A percentile compares a stretch with the other conserved stretches of the same genome.
These are phyloP conservation scores for Plagodis dolabraria DNA, from an alignment of 2,888 invertebrate genomes.

Conservation along the genomic window DNA sequence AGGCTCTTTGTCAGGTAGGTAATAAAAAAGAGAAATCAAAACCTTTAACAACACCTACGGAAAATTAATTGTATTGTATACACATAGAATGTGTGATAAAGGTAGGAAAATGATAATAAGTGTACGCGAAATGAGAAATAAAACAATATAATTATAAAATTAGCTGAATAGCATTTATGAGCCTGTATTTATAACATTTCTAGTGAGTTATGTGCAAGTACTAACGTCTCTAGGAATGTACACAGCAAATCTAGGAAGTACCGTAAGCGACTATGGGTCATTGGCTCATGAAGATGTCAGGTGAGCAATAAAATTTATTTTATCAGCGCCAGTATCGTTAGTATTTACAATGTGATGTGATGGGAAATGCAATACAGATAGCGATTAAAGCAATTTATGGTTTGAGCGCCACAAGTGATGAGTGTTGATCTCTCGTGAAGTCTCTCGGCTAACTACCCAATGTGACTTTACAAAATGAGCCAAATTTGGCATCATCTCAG, in stretches of 20 bases:
- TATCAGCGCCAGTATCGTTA: slow-evolving; percentile 55
- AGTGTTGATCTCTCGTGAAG: not conserved
- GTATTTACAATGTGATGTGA: slow-evolving; percentile 54
- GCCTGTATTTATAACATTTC: slow-evolving; percentile 30
- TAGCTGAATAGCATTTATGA: slow-evolving; percentile 12
- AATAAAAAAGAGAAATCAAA: too few relatives aligned
- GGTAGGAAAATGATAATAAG: too few relatives aligned
- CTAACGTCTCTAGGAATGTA: slow-evolving; percentile 54
- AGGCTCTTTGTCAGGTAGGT: too few relatives aligned
- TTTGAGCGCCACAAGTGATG: not conserved
- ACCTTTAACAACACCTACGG: too few relatives aligned
- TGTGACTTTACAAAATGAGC: slow-evolving; percentile 1
- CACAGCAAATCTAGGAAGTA: slow-evolving; percentile 63
- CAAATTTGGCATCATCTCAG: too few relatives aligned
- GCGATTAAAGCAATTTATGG: slow-evolving; percentile 12
- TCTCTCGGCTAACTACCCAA: not conserved
- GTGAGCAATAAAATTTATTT: slow-evolving; percentile 68
- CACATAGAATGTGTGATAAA: too few relatives aligned
- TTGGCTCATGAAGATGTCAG: slow-evolving; percentile 74
- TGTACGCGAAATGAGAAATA: too few relatives aligned
- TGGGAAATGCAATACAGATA: slow-evolving; percentile 19
- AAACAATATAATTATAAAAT: not conserved
- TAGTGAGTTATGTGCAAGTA: slow-evolving; percentile 41
- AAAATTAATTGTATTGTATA: too few relatives aligned
- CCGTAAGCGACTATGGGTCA: slow-evolving; percentile 74